Evolutionary conservation across 1,140 invertebrate species (phyloP), one percentile per base, ranked within the genome.

Genomic region (Streblospio benedicti): DNA sequence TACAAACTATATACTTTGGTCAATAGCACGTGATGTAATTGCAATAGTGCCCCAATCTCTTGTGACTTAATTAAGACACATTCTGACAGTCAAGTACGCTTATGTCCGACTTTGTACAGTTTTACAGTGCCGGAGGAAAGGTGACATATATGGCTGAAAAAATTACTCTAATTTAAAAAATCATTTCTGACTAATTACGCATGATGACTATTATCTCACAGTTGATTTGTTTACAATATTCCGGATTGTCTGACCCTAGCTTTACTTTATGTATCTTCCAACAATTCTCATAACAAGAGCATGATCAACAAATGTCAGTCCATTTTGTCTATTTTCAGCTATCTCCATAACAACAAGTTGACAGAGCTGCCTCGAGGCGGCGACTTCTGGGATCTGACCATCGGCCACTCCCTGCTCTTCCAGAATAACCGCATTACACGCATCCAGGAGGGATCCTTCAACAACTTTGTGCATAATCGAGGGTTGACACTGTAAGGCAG

Each of bases 301-400:
- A n/a, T n/a, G n/a, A 2, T n/a, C 16, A 12, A 23, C 35, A 23
- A 28, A 54, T 16, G 16, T 5, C 31, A 2, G 23, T 51, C 6
- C 20, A 5, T 52, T 30, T 28, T 56, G 9, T n/a, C n/a, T n/a
- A n/a, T 25, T 63, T 64, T 28, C 38, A 70, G 69, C 2, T 45
- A 57, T 14, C 35, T 71, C 2, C 27, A 59, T 14, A 49, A 64
- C 45, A 71, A 71, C 55, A 63, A 61, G 16, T 38, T 71, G 30
- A 69, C 66, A 5, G 23, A n/a, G 28, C 49, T 69, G 18, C 69
- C 69, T 9, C 60, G 55, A 43, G 64, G 63, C 25, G 67, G 66
- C n/a, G 69, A 71, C 35, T 71, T 71, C 49, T 49, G 55, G 14
- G 62, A 68, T 32, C 38, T 68, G 16, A 23, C 52, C 0, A 55